These are phyloP conservation scores for Tenthredo mesomela DNA, from an alignment of 2,888 invertebrate species.

Conservation along the genomic window DNA sequence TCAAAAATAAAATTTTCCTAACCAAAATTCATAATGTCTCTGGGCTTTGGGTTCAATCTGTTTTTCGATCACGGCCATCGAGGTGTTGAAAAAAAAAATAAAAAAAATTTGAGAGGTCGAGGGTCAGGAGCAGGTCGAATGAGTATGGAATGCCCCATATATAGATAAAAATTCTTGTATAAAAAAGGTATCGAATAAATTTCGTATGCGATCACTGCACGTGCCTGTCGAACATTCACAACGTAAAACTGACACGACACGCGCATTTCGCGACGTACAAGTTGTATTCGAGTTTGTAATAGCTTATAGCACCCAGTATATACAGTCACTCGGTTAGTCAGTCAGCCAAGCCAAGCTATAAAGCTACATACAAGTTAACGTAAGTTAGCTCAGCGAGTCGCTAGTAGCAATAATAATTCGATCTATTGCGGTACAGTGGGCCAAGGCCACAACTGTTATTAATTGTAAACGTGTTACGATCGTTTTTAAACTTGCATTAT, in stretches of 20 bases:
- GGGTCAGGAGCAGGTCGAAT: too few species aligned
- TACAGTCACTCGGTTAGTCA: background rate
- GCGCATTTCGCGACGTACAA: background rate
- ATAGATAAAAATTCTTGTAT: too few species aligned
- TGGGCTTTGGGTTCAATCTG: too few species aligned
- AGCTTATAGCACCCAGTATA: background rate
- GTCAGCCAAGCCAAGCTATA: background rate
- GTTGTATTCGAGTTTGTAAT: background rate
- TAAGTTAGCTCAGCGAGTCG: background rate
- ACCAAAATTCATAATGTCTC: too few species aligned
- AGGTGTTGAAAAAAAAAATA: too few species aligned
- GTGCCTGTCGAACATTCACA: background rate
- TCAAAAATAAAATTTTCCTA: too few species aligned
- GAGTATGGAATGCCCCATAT: too few species aligned
- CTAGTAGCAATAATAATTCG: slow-evolving; percentile 3
- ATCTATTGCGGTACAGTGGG: slow-evolving; percentile 25
- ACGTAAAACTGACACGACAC: background rate
- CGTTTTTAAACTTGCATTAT: background rate
- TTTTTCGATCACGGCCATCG: too few species aligned
- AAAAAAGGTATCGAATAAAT: background rate
- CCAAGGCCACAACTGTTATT: slow-evolving; percentile 15
- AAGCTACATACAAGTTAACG: background rate
- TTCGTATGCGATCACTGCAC: slow-evolving; percentile 7
- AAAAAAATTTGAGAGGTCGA: too few species aligned
- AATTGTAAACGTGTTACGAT: slow-evolving; percentile 14